Percentiles rank a stretch among this genome's conserved stretches.
Evolutionary conservation across 2,797 vertebrate genomes (phyloP).

Genomic region (Mus caroli): DNA sequence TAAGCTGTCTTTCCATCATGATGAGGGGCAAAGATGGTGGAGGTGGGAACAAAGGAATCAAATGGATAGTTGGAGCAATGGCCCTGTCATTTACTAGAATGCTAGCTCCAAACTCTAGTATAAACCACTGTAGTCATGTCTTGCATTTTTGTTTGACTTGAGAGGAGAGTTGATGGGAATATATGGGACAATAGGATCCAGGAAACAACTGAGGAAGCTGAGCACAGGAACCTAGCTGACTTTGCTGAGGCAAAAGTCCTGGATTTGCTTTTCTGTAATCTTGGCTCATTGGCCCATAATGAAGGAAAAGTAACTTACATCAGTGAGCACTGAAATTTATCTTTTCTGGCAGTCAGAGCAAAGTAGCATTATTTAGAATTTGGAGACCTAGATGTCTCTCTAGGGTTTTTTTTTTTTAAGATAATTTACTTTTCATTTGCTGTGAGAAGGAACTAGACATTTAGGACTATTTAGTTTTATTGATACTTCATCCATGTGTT

Average conservation of each 20-base stretch:
- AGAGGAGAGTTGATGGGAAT: background rate
- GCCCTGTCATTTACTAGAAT: background rate
- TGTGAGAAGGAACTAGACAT: conserved; percentile 45
- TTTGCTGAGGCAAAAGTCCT: background rate
- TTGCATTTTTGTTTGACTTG: background rate
- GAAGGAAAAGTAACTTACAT: conserved; percentile 58
- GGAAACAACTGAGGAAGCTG: background rate
- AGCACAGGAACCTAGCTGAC: conserved; percentile 17
- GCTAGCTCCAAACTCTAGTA: background rate
- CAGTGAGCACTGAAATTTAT: conserved; percentile 70
- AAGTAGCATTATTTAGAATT: conserved; percentile 74
- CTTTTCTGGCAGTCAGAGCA: conserved; percentile 58
- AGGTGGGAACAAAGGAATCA: background rate
- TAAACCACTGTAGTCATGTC: background rate
- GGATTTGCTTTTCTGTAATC: conserved; percentile 66
- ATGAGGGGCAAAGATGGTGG: background rate
- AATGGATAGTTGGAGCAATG: background rate
- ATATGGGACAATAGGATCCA: background rate
- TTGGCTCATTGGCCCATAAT: conserved; percentile 74
- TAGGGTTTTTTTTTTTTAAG: conserved; percentile 30
- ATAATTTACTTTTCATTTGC: conserved; percentile 53
- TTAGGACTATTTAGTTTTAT: background rate
- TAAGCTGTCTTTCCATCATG: background rate
- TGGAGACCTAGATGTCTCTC: conserved; percentile 55
- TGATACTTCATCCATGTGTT: background rate